Conservation (phyloP, 2,797 vertebrate species). For the Esox masquinongy region DNA sequence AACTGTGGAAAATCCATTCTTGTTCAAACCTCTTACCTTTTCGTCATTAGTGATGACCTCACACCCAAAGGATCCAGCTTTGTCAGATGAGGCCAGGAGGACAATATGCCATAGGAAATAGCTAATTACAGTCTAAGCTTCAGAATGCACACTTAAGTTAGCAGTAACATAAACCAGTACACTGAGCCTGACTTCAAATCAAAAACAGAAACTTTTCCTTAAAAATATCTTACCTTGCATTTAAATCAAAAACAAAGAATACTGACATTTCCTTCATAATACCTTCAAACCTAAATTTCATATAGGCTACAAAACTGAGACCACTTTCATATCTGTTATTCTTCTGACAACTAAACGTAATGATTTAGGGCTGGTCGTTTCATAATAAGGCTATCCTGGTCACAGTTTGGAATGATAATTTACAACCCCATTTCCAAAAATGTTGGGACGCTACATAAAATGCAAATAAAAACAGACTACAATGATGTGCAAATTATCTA, state of each 20-base stretch:
- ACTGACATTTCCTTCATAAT: conserved; percentile 46
- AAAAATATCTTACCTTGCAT: conserved; percentile 13
- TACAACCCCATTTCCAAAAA: conserved; percentile 18
- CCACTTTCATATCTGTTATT: conserved; percentile 43
- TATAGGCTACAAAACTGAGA: conserved; percentile 46
- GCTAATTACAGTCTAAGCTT: conserved; percentile 35
- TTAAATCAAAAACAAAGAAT: conserved; percentile 42
- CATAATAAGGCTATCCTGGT: conserved; percentile 71
- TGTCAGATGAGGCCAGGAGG: conserved; percentile 39
- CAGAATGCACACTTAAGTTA: conserved; percentile 50
- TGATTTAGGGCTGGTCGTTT: conserved; percentile 50
- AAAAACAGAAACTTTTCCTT: conserved; percentile 47
- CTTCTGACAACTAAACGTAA: conserved; percentile 53
- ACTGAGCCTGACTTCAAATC: conserved; percentile 35
- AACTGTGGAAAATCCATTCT: conserved; percentile 62
- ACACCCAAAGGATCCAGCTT: conserved; percentile 36
- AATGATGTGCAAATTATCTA: no score
- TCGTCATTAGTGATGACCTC: conserved; percentile 59
- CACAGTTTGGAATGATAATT: conserved; percentile 67
- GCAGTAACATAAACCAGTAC: conserved; percentile 55
- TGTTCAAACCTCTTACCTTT: conserved; percentile 48
- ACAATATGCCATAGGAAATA: conserved; percentile 56
- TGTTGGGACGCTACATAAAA: no score
- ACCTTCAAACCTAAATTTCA: conserved; percentile 52
- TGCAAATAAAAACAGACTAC: no score